Conservation (phyloP, 2,113 vertebrate genomes). For the Pseudopipra pipra region DNA sequence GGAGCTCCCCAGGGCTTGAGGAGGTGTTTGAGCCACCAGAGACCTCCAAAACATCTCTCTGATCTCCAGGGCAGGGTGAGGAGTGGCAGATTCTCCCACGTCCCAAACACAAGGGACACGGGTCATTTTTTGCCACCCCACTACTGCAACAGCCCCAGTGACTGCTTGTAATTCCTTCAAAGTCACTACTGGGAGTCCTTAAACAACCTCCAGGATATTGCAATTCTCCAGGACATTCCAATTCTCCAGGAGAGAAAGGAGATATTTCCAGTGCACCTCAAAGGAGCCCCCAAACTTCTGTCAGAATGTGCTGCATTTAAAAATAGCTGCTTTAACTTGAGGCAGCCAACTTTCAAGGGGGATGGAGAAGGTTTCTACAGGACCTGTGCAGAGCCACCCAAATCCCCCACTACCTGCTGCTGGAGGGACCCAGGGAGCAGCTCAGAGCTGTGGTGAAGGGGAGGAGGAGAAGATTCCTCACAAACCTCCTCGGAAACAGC, state of each 20-base stretch:
- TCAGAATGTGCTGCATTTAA: background rate
- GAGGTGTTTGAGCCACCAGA: background rate
- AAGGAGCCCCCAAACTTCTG: background rate
- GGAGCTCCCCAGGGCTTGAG: background rate
- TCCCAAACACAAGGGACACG: background rate
- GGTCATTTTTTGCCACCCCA: background rate
- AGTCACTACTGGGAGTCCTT: background rate
- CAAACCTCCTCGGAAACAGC: background rate
- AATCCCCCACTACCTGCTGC: background rate
- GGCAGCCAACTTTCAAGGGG: background rate
- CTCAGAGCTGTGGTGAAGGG: accelerated
- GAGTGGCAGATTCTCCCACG: background rate
- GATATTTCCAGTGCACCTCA: background rate
- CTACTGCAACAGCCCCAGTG: background rate
- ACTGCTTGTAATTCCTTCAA: background rate
- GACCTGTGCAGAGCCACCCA: background rate
- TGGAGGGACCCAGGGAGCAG: background rate
- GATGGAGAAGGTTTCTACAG: background rate
- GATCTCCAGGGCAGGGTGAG: background rate
- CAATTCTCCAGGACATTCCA: background rate
- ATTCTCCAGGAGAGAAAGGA: background rate
- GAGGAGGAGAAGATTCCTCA: background rate
- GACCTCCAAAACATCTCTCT: background rate
- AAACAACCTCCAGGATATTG: background rate
- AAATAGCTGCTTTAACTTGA: background rate